Conservation (phyloP, 2,888 invertebrate species). For the Mystacides longicornis region DNA sequence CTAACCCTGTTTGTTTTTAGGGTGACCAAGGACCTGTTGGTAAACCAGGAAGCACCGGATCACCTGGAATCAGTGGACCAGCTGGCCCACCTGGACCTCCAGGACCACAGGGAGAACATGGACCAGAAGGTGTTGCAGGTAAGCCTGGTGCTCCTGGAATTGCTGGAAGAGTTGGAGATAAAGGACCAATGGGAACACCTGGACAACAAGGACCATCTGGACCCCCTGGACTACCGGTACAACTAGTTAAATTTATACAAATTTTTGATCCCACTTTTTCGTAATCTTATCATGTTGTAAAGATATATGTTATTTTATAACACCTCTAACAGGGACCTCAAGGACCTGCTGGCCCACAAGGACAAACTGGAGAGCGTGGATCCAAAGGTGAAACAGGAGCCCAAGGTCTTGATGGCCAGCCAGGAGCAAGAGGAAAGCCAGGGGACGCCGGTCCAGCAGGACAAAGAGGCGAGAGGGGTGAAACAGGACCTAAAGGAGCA, state of each 20-base stretch:
- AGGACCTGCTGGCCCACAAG: slow-evolving; percentile 58
- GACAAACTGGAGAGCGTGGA: slow-evolving; percentile 65
- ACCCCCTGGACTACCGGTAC: slow-evolving; percentile 61
- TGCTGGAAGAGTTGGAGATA: slow-evolving; percentile 67
- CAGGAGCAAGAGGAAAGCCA: slow-evolving; percentile 70
- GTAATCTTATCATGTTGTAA: too few species aligned
- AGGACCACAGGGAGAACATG: slow-evolving; percentile 55
- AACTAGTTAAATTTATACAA: slow-evolving; percentile 14
- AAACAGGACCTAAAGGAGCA: slow-evolving; percentile 61
- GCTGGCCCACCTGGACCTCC: slow-evolving; percentile 60
- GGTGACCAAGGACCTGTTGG: slow-evolving; percentile 68
- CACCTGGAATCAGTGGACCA: slow-evolving; percentile 59
- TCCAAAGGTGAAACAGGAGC: slow-evolving; percentile 65
- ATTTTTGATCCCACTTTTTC: too few species aligned
- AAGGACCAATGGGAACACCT: slow-evolving; percentile 59
- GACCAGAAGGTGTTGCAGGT: slow-evolving; percentile 56
- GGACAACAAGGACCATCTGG: slow-evolving; percentile 61
- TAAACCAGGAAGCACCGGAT: slow-evolving; percentile 65
- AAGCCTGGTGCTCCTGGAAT: slow-evolving; percentile 67
- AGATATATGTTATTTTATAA: neutral
- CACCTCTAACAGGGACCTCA: slow-evolving; percentile 51
- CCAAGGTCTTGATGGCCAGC: slow-evolving; percentile 67
- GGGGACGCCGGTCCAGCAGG: slow-evolving; percentile 73
- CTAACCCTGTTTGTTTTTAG: too few species aligned
- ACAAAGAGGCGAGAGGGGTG: slow-evolving; percentile 53